Evolutionary conservation across 2,797 vertebrate species (phyloP).

Genomic region (Siniperca scherzeri): DNA sequence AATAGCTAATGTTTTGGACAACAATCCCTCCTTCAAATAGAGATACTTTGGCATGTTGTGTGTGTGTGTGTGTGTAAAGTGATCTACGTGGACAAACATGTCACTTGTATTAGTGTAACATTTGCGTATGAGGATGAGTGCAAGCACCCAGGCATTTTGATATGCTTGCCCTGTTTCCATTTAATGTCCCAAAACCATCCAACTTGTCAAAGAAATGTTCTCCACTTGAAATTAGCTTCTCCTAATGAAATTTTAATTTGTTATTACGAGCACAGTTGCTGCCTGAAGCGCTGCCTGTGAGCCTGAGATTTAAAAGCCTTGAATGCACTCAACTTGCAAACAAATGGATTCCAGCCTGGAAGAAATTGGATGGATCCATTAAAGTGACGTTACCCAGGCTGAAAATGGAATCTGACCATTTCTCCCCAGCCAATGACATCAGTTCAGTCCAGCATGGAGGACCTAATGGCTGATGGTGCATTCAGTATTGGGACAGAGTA

Average conservation of each 20-base stretch:
- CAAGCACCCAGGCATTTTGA: conserved; percentile 28
- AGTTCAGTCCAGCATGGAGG: conserved; percentile 17
- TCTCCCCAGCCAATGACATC: conserved; percentile 50
- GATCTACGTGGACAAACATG: background rate
- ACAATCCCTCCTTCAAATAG: background rate
- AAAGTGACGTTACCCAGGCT: conserved; percentile 43
- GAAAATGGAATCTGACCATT: conserved; percentile 61
- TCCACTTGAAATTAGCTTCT: conserved; percentile 65
- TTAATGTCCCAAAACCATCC: conserved; percentile 67
- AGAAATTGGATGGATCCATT: conserved; percentile 69
- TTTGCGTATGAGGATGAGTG: background rate
- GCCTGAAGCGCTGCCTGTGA: conserved; percentile 66
- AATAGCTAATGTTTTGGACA: background rate
- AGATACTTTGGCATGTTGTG: background rate
- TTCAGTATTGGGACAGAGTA: conserved; percentile 41
- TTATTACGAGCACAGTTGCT: conserved; percentile 66
- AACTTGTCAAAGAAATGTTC: conserved; percentile 67
- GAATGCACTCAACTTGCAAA: conserved; percentile 70
- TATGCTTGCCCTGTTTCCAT: conserved; percentile 38
- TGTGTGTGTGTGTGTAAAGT: background rate
- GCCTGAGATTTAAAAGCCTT: conserved; percentile 68
- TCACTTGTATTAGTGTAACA: conserved; percentile 12
- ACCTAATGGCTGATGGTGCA: conserved; percentile 32
- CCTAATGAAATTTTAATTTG: conserved; percentile 77
- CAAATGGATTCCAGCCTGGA: conserved; percentile 62